These are phyloP conservation scores for Ficedula albicollis DNA, from an alignment of 2,797 vertebrate genomes.

Conservation along the genomic window DNA sequence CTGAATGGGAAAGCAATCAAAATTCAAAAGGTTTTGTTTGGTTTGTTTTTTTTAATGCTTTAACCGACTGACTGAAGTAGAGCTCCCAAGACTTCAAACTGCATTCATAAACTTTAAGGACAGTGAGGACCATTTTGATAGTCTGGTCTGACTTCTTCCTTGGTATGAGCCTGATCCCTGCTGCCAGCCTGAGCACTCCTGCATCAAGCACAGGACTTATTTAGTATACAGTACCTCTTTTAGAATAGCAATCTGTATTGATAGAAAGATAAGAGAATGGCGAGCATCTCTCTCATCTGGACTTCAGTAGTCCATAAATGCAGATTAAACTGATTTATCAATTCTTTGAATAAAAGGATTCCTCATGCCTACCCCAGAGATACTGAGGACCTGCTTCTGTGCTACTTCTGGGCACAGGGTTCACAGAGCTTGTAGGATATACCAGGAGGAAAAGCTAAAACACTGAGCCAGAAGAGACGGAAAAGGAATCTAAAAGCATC, in stretches of 20 bases:
- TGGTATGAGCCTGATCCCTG: neutral
- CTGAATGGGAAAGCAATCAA: constrained; percentile 33
- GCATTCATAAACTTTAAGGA: neutral
- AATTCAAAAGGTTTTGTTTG: neutral
- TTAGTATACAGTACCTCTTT: neutral
- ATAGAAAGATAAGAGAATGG: neutral
- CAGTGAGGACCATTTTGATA: neutral
- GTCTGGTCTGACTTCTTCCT: neutral
- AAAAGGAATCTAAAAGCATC: neutral
- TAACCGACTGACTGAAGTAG: neutral
- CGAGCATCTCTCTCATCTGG: fast-evolving
- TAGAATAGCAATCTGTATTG: neutral
- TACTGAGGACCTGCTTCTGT: neutral
- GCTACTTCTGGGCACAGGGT: neutral
- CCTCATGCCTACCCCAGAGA: neutral
- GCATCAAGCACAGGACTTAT: neutral
- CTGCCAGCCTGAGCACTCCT: neutral
- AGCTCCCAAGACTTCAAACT: neutral
- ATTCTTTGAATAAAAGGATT: neutral
- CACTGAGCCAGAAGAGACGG: neutral
- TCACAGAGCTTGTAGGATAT: neutral
- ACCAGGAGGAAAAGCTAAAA: neutral
- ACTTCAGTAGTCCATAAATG: neutral
- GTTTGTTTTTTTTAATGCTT: neutral
- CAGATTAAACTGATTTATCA: neutral